phyloP scores from a whole-genome alignment of 2,113 vertebrate genomes.

The Thamnaconus septentrionalis region DNA sequence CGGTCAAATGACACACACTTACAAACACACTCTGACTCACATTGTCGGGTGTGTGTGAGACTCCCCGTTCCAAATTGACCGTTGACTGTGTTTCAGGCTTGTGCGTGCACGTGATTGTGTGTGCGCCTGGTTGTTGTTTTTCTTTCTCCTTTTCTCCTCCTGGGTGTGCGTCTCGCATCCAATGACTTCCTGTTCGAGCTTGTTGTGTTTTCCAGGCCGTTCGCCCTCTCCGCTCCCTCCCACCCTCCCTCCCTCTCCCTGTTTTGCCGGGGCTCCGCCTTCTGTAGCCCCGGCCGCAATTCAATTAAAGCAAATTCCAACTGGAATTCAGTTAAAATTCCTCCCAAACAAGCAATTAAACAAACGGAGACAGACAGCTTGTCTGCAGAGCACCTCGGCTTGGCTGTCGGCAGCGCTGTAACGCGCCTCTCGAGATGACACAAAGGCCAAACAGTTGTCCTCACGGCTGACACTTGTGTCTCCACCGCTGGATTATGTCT shows the following conservation, averaged over 20 bases:
- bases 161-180: slow-evolving; percentile 48
- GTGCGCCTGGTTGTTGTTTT: slow-evolving; percentile 34
- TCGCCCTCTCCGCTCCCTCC: not conserved
- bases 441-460: not conserved
- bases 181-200: slow-evolving; percentile 72
- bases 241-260: not conserved
- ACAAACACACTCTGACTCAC: slow-evolving; percentile 34
- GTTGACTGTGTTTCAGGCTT: not conserved
- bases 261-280: slow-evolving; percentile 27
- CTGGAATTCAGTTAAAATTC: slow-evolving; percentile 62
- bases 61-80: too few species aligned
- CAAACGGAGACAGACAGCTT: slow-evolving; percentile 40
- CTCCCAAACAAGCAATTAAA: slow-evolving; percentile 54
- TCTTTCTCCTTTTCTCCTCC: not conserved
- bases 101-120: slow-evolving; percentile 7
- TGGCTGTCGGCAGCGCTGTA: not conserved
- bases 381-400: slow-evolving; percentile 24
- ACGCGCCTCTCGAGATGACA: not conserved
- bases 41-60: not conserved
- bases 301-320: slow-evolving; percentile 55
- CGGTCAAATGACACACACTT: not conserved
- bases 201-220: slow-evolving; percentile 52
- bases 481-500: too few species aligned
- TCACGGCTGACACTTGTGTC: too few species aligned
- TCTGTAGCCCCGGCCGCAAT: slow-evolving; percentile 47